These are phyloP conservation scores for Callorhinus ursinus DNA, from an alignment of 2,113 vertebrate genomes.

Conservation along the genomic window DNA sequence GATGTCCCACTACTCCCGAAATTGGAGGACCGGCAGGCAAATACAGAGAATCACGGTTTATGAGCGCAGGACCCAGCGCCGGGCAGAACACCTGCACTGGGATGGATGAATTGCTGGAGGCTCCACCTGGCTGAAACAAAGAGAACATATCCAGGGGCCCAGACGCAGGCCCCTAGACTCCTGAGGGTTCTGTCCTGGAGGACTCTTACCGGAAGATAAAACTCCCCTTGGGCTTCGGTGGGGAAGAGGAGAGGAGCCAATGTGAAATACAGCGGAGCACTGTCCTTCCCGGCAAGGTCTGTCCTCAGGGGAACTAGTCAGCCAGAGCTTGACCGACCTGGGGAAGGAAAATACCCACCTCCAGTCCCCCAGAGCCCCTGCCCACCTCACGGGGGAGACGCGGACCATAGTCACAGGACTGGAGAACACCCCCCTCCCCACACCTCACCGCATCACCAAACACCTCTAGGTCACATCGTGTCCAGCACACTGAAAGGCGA, in stretches of 20 bases:
- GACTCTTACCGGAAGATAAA: too few species aligned
- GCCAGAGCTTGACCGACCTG: background rate
- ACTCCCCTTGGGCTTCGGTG: background rate
- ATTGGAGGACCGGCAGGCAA: background rate
- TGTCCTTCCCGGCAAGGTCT: too few species aligned
- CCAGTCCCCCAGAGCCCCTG: background rate
- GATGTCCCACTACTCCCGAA: background rate
- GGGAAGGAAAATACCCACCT: background rate
- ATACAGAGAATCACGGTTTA: background rate
- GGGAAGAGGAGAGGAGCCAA: rapidly evolving
- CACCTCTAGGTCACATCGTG: rapidly evolving
- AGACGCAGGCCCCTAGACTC: too few species aligned
- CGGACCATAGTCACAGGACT: background rate
- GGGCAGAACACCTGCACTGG: rapidly evolving
- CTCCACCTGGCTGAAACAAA: background rate
- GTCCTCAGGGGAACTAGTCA: background rate
- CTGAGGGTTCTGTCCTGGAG: too few species aligned
- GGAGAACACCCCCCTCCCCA: rapidly evolving
- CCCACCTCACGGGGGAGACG: background rate
- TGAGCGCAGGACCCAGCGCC: background rate
- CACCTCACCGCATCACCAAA: too few species aligned
- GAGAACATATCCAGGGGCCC: background rate
- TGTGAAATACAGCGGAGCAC: rapidly evolving
- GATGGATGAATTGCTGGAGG: rapidly evolving
- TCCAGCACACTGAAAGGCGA: background rate